These are phyloP conservation scores for Campylorhamphus procurvoides DNA, from an alignment of 2,113 vertebrate species.

Conservation along the genomic window DNA sequence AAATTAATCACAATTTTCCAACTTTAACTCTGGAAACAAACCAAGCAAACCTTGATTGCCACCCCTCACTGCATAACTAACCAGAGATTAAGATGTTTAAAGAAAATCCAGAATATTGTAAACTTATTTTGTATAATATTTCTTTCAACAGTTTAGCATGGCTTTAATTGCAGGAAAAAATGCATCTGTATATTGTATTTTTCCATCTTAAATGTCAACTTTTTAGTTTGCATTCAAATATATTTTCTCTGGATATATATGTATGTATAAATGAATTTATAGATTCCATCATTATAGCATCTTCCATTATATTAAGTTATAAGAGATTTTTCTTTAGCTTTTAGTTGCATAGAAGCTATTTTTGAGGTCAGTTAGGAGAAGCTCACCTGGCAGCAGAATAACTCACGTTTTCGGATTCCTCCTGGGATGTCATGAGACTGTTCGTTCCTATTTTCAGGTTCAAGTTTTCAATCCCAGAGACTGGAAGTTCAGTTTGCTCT, in stretches of 20 bases:
- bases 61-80: background rate
- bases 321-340: background rate
- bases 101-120: background rate
- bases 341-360: background rate
- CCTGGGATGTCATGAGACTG: background rate
- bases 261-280: background rate
- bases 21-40: background rate
- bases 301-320: background rate
- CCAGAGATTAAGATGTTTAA: background rate
- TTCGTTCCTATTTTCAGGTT: background rate
- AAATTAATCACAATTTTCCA: background rate
- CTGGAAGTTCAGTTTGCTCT: constrained; percentile 9
- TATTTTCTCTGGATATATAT: background rate
- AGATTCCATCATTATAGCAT: background rate
- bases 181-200: background rate
- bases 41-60: background rate
- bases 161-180: background rate
- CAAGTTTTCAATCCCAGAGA: background rate
- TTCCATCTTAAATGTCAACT: background rate
- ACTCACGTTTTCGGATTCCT: background rate
- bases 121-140: background rate
- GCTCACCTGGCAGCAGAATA: background rate
- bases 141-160: background rate
- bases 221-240: background rate
- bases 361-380: background rate